phyloP scores from a whole-genome alignment of 2,113 vertebrate species.

The Leptodactylus fuscus region DNA sequence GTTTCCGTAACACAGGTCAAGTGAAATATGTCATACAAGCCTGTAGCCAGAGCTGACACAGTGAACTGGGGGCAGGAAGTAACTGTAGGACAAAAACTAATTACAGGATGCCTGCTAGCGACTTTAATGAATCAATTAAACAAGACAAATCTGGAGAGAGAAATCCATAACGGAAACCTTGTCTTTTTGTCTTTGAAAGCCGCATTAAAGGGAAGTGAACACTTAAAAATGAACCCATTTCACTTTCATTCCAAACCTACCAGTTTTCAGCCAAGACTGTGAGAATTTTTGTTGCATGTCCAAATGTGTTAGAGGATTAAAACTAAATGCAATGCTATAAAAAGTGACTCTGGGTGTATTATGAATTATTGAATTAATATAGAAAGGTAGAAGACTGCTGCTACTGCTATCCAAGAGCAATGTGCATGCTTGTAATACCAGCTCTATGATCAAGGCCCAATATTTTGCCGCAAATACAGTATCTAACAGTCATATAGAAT shows the following conservation, averaged over 20 bases:
- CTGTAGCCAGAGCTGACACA: conserved; percentile 31
- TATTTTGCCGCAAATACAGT: no score
- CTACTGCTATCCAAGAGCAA: no score
- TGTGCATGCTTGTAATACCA: no score
- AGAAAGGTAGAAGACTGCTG: no score
- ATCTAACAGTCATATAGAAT: no score
- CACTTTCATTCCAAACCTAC: background rate
- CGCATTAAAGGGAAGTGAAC: conserved; percentile 3
- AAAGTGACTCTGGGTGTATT: no score
- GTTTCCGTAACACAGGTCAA: conserved; percentile 23
- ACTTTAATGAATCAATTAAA: conserved; percentile 44
- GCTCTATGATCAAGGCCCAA: no score
- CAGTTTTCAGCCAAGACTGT: background rate
- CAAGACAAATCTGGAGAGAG: conserved; percentile 30
- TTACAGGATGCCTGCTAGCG: conserved; percentile 48
- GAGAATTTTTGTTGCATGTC: background rate
- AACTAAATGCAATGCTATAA: no score
- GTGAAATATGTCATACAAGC: conserved; percentile 16
- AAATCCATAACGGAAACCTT: conserved; percentile 37
- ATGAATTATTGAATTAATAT: no score
- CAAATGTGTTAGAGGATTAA: background rate
- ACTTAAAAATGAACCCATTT: background rate
- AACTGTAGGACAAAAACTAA: conserved; percentile 38
- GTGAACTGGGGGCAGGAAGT: conserved; percentile 42
- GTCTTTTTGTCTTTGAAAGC: conserved; percentile 21